Conservation (phyloP, 2,113 vertebrate genomes). For the Myiozetetes cayanensis region DNA sequence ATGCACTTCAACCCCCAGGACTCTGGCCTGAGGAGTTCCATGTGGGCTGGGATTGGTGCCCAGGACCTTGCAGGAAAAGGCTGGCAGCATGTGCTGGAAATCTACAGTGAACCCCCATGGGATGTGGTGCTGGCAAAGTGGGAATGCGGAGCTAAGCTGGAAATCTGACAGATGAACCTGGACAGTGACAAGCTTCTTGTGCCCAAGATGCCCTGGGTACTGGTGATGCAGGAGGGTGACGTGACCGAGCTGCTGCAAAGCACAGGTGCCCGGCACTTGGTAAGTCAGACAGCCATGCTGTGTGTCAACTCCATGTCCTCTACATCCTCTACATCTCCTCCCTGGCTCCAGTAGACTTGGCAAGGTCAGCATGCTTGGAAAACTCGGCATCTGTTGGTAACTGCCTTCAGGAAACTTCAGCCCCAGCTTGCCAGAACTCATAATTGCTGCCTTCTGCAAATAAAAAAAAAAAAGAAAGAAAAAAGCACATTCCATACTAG, state of each 20-base stretch:
- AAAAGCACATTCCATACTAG: fast-evolving
- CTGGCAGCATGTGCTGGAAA: not conserved
- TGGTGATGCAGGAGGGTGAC: not conserved
- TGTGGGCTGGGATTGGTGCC: fast-evolving
- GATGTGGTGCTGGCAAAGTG: not conserved
- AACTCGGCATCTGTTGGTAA: not conserved
- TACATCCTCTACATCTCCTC: not conserved
- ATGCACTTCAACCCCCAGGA: not conserved
- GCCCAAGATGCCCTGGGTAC: not conserved
- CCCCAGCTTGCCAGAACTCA: fast-evolving
- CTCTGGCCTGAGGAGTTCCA: not conserved
- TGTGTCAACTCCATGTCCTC: not conserved
- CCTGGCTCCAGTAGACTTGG: not conserved
- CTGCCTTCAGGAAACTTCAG: not conserved
- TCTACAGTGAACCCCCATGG: not conserved
- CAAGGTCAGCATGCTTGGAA: not conserved
- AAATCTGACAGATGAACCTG: not conserved
- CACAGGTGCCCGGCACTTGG: fast-evolving
- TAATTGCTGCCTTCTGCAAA: fast-evolving
- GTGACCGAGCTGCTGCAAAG: not conserved
- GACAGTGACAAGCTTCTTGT: not conserved
- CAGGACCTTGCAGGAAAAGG: not conserved
- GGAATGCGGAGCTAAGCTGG: not conserved
- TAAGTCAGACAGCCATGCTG: fast-evolving
- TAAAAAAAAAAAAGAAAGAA: not conserved